Evolutionary conservation across 2,113 vertebrate species (phyloP).

Genomic region (Zapus hudsonius): DNA sequence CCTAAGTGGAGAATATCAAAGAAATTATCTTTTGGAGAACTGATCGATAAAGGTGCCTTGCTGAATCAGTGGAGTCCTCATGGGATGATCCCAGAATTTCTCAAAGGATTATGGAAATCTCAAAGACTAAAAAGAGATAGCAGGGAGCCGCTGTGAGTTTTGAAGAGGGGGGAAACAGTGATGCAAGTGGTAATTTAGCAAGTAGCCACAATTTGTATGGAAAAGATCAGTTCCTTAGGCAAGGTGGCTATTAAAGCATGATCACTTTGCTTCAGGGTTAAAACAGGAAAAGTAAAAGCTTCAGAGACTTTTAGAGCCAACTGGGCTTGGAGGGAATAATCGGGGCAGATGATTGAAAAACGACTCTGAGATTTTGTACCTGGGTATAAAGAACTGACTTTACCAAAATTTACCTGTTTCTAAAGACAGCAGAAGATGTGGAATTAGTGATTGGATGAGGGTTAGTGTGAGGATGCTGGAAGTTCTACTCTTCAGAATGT

Average conservation of each 20-base stretch:
- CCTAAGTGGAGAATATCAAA: neutral
- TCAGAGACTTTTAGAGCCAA: neutral
- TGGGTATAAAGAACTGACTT: neutral
- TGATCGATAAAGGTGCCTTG: neutral
- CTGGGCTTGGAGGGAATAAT: neutral
- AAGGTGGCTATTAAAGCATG: neutral
- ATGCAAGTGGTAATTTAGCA: neutral
- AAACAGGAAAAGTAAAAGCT: neutral
- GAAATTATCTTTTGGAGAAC: neutral
- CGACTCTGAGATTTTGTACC: neutral
- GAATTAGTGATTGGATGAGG: neutral
- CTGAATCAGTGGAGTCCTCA: neutral
- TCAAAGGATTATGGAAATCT: neutral
- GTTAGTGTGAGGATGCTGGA: neutral
- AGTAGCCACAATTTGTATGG: neutral
- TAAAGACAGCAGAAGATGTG: neutral
- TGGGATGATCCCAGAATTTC: neutral
- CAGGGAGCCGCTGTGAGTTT: neutral
- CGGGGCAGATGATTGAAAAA: neutral
- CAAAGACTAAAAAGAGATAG: neutral
- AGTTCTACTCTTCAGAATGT: neutral
- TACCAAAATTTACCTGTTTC: neutral
- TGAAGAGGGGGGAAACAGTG: neutral
- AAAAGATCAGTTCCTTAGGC: neutral
- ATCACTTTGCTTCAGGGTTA: neutral